A percentile compares a stretch with the other conserved stretches of the same genome.
Evolutionary conservation across 2,113 vertebrate genomes (phyloP).

Genomic region (Alethe castanea): DNA sequence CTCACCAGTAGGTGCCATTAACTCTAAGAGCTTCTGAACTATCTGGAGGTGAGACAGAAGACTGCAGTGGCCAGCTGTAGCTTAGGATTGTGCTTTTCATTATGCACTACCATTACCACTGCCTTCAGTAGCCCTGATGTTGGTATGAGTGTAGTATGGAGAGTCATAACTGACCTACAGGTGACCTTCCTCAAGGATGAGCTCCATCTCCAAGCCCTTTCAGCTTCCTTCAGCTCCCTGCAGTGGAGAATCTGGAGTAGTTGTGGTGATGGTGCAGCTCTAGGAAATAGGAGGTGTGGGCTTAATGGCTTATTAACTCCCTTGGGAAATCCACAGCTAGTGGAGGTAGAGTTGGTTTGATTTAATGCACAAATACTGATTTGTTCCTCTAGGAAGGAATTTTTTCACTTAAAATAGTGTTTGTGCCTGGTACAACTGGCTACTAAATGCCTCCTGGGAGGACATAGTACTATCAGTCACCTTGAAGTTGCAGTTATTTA

Average conservation of each 20-base stretch:
- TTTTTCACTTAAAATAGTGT: not conserved
- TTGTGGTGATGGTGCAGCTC: not conserved
- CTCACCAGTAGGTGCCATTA: not conserved
- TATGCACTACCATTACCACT: not conserved
- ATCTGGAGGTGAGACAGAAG: not conserved
- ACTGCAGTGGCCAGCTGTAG: fast-evolving
- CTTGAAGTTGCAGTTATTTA: not conserved
- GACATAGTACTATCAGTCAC: not conserved
- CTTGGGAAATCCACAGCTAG: not conserved
- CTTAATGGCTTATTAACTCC: not conserved
- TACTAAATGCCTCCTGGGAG: not conserved
- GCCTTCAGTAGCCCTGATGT: not conserved
- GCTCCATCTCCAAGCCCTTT: not conserved
- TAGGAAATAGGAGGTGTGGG: not conserved
- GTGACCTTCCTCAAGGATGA: fast-evolving
- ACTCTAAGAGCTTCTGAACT: not conserved
- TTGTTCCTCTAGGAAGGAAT: not conserved
- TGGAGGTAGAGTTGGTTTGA: not conserved
- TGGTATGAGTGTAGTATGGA: not conserved
- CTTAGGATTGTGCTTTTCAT: not conserved
- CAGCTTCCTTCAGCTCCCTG: not conserved
- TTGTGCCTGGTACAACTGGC: not conserved
- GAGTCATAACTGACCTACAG: not conserved
- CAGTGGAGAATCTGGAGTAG: not conserved
- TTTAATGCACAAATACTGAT: not conserved